Percentiles rank a stretch among this genome's conserved stretches.
Evolutionary conservation across 2,797 vertebrate genomes (phyloP).

Genomic region (Linurgus olivaceus): DNA sequence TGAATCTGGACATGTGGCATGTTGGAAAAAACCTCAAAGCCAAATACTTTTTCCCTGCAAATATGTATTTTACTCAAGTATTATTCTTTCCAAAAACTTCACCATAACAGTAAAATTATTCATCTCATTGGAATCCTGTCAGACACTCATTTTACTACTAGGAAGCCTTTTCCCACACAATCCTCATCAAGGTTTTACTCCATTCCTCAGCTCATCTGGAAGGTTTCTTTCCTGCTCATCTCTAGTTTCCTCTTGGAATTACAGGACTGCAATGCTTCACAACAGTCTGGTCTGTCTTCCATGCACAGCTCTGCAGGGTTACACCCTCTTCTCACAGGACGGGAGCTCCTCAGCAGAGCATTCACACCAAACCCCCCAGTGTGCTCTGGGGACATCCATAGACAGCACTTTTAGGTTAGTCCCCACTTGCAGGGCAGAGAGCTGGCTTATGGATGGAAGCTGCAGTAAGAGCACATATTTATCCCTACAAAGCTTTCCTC

Average conservation of each 20-base stretch:
- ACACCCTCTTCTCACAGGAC: not conserved
- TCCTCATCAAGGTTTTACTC: not conserved
- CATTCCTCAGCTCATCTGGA: not conserved
- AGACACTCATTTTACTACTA: not conserved
- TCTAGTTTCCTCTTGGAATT: not conserved
- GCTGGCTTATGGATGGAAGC: not conserved
- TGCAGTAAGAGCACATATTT: not conserved
- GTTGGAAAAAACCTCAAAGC: not conserved
- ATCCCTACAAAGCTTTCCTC: not conserved
- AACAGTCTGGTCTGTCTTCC: not conserved
- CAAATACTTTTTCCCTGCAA: not conserved
- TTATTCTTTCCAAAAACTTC: not conserved
- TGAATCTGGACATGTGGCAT: not conserved
- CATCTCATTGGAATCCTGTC: not conserved
- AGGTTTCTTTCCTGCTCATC: not conserved
- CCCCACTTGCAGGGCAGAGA: not conserved
- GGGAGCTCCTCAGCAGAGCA: not conserved
- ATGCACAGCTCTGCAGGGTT: not conserved
- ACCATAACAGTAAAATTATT: not conserved
- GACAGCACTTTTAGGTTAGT: not conserved
- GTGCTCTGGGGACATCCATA: accelerated
- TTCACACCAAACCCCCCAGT: not conserved
- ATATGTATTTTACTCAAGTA: not conserved
- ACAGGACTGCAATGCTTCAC: accelerated
- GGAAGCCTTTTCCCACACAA: not conserved